phyloP scores from a whole-genome alignment of 1,140 invertebrate genomes.

The Lineus longissimus region DNA sequence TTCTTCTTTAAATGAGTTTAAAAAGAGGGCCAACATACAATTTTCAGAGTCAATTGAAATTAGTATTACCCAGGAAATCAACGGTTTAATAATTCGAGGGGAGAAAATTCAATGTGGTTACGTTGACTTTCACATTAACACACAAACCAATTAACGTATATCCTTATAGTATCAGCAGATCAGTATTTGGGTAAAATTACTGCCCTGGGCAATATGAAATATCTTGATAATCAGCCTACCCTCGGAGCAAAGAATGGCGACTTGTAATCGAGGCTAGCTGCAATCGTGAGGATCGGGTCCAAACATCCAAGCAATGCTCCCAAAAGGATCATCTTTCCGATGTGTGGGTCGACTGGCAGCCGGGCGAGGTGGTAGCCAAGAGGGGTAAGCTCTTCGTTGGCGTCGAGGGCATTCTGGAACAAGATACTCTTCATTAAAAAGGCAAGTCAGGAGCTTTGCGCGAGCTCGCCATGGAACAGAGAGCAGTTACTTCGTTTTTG shows the following conservation, averaged over 20 bases:
- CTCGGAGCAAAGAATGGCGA: slow-evolving; percentile 79
- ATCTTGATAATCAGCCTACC: slow-evolving; percentile 55
- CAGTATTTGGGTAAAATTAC: no score
- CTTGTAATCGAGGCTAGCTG: slow-evolving; percentile 80
- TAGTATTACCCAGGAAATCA: no score
- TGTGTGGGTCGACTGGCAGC: slow-evolving; percentile 80
- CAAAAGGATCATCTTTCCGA: slow-evolving; percentile 85
- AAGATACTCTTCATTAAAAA: no score
- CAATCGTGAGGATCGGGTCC: slow-evolving; percentile 79
- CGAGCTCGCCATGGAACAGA: no score
- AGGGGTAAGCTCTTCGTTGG: slow-evolving; percentile 74
- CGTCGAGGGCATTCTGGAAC: slow-evolving; percentile 73
- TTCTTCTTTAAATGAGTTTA: slow-evolving; percentile 43
- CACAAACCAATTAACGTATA: no score
- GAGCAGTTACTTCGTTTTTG: no score
- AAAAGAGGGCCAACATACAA: not conserved
- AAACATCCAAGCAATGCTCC: slow-evolving; percentile 82
- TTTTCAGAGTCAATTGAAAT: no score
- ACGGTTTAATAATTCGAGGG: no score
- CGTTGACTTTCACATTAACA: no score
- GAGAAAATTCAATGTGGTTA: no score
- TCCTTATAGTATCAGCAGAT: no score
- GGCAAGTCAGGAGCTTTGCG: no score
- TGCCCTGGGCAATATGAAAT: slow-evolving; percentile 8
- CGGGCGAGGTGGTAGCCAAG: slow-evolving; percentile 84